These are phyloP conservation scores for Polydrusus pterygomalis DNA, from an alignment of 2,888 invertebrate genomes.

Conservation along the genomic window DNA sequence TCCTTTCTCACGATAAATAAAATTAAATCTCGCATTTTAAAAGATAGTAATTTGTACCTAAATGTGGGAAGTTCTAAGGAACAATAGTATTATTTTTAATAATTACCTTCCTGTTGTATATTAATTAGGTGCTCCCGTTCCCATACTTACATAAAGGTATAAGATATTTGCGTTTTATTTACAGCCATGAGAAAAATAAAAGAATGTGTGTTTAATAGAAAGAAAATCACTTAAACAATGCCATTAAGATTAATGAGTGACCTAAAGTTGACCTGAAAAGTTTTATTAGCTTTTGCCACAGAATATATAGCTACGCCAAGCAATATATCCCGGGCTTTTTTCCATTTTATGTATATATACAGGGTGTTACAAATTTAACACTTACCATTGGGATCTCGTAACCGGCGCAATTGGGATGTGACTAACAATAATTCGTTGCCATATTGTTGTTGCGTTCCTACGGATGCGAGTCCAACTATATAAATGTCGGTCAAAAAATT, in stretches of 20 bases:
- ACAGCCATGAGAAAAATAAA: conserved; percentile 46
- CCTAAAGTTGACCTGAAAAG: conserved; percentile 30
- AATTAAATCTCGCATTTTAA: conserved; percentile 61
- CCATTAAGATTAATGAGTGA: conserved; percentile 36
- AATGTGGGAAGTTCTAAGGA: conserved; percentile 68
- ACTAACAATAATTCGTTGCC: no score
- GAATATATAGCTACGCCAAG: no score
- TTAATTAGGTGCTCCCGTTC: conserved; percentile 71
- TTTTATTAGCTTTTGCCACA: conserved; percentile 3
- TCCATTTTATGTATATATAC: no score
- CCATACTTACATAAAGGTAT: conserved; percentile 59
- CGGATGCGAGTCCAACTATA: no score
- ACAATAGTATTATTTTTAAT: conserved; percentile 71
- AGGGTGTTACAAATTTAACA: no score
- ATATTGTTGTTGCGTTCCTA: no score
- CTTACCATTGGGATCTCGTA: no score
- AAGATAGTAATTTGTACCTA: conserved; percentile 64
- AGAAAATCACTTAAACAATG: conserved; percentile 43
- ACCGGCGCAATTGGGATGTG: no score
- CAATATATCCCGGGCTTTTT: no score
- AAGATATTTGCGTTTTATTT: conserved; percentile 50
- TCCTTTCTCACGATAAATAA: conserved; percentile 63
- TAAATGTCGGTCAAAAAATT: no score
- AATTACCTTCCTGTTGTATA: conserved; percentile 71
- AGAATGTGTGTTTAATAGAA: conserved; percentile 40